Evolutionary conservation across 2,888 invertebrate species (phyloP).

Genomic region (Aphrophora alni): DNA sequence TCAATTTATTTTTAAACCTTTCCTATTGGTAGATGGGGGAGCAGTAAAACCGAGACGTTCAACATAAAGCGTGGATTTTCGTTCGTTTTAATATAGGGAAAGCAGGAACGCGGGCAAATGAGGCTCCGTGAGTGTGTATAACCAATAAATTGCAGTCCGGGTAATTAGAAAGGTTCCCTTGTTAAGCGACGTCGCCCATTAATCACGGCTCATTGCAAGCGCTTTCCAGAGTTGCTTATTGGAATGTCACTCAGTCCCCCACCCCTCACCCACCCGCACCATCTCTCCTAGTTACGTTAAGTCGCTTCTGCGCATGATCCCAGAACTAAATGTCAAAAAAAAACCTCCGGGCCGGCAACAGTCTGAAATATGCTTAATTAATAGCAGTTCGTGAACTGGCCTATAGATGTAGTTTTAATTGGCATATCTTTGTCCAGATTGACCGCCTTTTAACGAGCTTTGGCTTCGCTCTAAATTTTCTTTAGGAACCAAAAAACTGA

Average conservation of each 20-base stretch:
- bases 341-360: conserved; percentile 16
- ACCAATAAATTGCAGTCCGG: conserved; percentile 49
- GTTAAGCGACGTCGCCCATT: conserved; percentile 42
- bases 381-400: conserved; percentile 25
- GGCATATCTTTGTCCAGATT: conserved; percentile 39
- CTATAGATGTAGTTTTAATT: conserved; percentile 46
- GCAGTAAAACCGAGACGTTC: conserved; percentile 27
- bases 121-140: conserved; percentile 42
- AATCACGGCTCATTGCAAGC: conserved; percentile 48
- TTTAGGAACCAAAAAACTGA: too few species aligned
- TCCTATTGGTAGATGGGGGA: conserved; percentile 32
- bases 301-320: not conserved
- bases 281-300: not conserved
- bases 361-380: conserved; percentile 40
- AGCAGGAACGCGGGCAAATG: conserved; percentile 32
- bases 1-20: conserved; percentile 44
- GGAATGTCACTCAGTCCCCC: conserved; percentile 48
- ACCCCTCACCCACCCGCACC: not conserved
- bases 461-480: not conserved
- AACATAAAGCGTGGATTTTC: conserved; percentile 19
- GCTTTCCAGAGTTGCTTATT: conserved; percentile 48
- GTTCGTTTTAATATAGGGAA: conserved; percentile 13
- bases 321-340: conserved; percentile 19
- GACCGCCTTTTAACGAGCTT: not conserved
- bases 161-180: conserved; percentile 50